phyloP scores from a whole-genome alignment of 1,140 invertebrate species.

The Ericerus pela region DNA sequence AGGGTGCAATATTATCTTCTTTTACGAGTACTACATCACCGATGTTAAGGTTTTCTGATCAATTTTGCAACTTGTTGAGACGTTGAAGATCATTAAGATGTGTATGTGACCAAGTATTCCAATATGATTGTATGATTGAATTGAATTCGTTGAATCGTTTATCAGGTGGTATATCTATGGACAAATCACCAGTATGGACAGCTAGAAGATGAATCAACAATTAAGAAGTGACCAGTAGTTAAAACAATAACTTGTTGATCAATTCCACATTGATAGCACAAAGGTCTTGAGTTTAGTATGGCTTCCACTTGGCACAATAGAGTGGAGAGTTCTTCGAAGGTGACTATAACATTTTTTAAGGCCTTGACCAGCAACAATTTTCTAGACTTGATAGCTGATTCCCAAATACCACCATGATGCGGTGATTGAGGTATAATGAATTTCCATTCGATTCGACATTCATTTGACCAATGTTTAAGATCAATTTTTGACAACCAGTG shows the following conservation, averaged over 20 bases:
- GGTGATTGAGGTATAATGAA: not conserved
- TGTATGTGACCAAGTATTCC: not conserved
- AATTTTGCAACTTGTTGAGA: too few relatives aligned
- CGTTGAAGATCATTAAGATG: conserved; percentile 9
- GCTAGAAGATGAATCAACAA: conserved; percentile 20
- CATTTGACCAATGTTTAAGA: not conserved
- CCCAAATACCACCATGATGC: conserved; percentile 9
- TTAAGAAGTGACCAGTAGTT: conserved; percentile 29
- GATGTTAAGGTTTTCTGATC: too few relatives aligned
- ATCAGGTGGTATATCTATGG: not conserved
- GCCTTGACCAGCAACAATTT: not conserved
- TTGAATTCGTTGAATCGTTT: not conserved
- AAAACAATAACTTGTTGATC: conserved; percentile 13
- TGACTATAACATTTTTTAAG: not conserved
- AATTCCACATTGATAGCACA: not conserved
- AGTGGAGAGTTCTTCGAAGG: conserved; percentile 22
- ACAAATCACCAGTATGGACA: not conserved
- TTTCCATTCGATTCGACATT: conserved; percentile 1
- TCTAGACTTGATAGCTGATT: not conserved
- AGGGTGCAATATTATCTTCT: too few relatives aligned
- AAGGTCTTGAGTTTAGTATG: conserved; percentile 27
- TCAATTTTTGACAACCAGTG: not conserved
- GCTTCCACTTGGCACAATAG: conserved; percentile 26
- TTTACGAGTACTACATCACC: not conserved
- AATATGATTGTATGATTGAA: not conserved